Evolutionary conservation across 2,113 vertebrate species (phyloP).

Genomic region (Kobus ellipsiprymnus): DNA sequence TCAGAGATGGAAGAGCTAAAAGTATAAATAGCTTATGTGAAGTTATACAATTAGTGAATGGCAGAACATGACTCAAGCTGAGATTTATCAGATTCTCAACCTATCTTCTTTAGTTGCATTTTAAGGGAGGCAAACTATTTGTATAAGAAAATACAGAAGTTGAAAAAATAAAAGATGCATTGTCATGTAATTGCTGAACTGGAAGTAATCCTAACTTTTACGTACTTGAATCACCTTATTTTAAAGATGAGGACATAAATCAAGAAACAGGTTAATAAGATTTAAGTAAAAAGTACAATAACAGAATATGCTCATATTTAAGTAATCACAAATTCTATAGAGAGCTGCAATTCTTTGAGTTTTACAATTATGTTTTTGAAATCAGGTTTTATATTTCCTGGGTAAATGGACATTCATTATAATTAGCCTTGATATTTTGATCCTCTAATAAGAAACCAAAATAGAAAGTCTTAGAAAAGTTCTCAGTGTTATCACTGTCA

Average conservation of each 20-base stretch:
- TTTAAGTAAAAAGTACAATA: background rate
- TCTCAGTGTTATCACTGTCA: background rate
- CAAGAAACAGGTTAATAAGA: background rate
- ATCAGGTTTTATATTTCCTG: background rate
- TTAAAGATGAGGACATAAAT: background rate
- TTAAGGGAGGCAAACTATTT: background rate
- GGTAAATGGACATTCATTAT: background rate
- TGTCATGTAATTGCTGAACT: background rate
- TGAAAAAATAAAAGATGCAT: background rate
- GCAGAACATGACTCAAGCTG: background rate
- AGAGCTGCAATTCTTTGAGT: background rate
- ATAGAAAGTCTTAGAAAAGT: background rate
- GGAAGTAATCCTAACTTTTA: background rate
- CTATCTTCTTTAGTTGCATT: background rate
- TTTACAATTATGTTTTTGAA: background rate
- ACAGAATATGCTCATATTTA: background rate
- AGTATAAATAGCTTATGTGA: background rate
- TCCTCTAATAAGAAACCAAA: background rate
- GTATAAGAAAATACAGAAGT: background rate
- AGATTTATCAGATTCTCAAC: background rate
- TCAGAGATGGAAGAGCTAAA: background rate
- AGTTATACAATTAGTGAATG: background rate
- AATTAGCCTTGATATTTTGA: slow-evolving; percentile 16
- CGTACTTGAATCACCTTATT: background rate
- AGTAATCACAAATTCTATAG: background rate